phyloP scores from a whole-genome alignment of 1,140 invertebrate species.

The Frieseomelitta varia region DNA sequence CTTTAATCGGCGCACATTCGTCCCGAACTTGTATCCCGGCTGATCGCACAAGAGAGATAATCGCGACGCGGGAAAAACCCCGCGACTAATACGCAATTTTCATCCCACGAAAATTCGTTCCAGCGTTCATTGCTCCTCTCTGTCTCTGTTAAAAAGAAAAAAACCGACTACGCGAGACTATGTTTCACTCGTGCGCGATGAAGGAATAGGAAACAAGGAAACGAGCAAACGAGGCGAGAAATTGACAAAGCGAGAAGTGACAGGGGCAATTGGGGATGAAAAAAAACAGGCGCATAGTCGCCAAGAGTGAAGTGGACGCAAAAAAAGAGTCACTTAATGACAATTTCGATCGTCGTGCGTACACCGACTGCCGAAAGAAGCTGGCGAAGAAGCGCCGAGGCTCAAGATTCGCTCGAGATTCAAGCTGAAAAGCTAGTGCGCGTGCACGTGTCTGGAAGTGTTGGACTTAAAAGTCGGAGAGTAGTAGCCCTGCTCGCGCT shows the following conservation, averaged over 20 bases:
- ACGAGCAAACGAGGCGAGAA: background rate
- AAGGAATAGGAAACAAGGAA: no score
- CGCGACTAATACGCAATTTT: no score
- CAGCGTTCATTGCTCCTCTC: no score
- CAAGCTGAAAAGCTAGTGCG: conserved; percentile 19
- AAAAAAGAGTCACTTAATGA: conserved; percentile 6
- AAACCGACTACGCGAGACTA: background rate
- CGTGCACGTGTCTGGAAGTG: conserved; percentile 18
- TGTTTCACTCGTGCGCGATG: background rate
- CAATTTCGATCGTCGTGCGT: conserved; percentile 32
- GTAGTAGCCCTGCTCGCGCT: conserved; percentile 30
- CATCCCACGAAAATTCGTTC: no score
- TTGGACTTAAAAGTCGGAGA: conserved; percentile 22
- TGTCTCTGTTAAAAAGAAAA: background rate
- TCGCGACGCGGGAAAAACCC: background rate
- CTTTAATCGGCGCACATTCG: conserved; percentile 5
- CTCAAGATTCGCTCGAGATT: conserved; percentile 42
- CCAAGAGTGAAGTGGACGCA: background rate
- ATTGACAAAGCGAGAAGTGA: background rate
- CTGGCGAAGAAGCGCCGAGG: conserved; percentile 2
- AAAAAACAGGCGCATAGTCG: no score
- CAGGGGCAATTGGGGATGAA: no score
- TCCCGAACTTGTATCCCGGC: background rate
- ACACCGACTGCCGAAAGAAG: background rate
- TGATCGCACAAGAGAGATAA: conserved; percentile 4